Evolutionary conservation across 2,888 invertebrate genomes (phyloP), one percentile per base, ranked within the genome.

Genomic region (Scaptomyza cyrtandrae): DNA sequence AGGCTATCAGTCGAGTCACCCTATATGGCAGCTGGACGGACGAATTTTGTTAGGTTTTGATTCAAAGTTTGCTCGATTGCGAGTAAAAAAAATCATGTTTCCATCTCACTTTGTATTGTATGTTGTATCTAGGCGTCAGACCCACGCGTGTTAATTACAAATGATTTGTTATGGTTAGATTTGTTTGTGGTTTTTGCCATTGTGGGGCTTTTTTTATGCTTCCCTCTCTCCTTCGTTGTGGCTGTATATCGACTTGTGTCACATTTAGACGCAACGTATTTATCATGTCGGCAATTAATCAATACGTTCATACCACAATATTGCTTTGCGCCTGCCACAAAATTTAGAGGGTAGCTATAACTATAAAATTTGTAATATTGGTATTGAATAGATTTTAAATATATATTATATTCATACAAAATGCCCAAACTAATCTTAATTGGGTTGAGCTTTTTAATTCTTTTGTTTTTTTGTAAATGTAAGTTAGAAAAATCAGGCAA

Each of bases 101-200:
- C 52, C 43, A 64, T 60, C 57, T 67, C 66, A 52, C 43, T 58
- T 55, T 66, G 60, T 39, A 62, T 48, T 57, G 39, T 39, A 3
- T 39, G 39, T 39, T 39, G 53, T 37, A 66, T 62, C 54, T 59
- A 64, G 54, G 72, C 61, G 50, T 63, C 61, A 80, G 78, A 72
- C 85, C 85, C 85, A 86, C 85, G 88, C 88, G 85, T 81, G 82
- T 79, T 80, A 89, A 89, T 87, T 89, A 89, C 88, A 89, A 86
- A 86, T 89, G 79, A 87, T 87, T 86, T 75, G 79, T 73, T 87
- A 82, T 85, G 88, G 65, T 75, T 73, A 67, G 68, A 46, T 73
- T 58, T 58, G 66, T 50, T 57, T 88, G 76, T 83, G 84, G 75
- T 76, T 73, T 76, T 71, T 79, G 64, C 73, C 72, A 76, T 82